phyloP scores from a whole-genome alignment of 2,888 invertebrate genomes.

The Ryuthela nishihirai region DNA sequence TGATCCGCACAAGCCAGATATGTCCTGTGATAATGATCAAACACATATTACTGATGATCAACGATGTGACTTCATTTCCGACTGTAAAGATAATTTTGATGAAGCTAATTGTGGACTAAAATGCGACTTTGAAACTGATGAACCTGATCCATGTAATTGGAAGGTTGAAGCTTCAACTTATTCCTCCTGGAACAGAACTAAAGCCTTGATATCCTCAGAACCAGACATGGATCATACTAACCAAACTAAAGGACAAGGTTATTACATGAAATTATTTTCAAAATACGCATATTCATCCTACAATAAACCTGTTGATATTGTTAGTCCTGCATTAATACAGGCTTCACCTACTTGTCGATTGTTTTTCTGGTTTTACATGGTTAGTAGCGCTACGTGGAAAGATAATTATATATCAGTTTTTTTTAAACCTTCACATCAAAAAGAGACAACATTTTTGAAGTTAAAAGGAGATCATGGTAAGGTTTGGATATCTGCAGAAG shows the following conservation, averaged over 20 bases:
- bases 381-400: too few species aligned
- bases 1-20: slow-evolving; percentile 11
- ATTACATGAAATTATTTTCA: slow-evolving; percentile 16
- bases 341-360: slow-evolving; percentile 26
- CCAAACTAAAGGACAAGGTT: slow-evolving; percentile 11
- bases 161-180: neutral
- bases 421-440: neutral
- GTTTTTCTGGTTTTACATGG: slow-evolving; percentile 36
- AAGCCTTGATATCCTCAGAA: slow-evolving; percentile 5
- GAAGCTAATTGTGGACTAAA: slow-evolving; percentile 29
- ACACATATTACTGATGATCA: slow-evolving; percentile 21
- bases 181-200: slow-evolving; percentile 12
- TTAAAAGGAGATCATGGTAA: neutral
- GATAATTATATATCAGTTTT: too few species aligned
- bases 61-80: slow-evolving; percentile 36
- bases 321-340: slow-evolving; percentile 25
- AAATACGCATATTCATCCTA: neutral
- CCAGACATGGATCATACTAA: slow-evolving; percentile 28
- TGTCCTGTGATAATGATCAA: slow-evolving; percentile 21
- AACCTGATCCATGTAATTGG: slow-evolving; percentile 31
- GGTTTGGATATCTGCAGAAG: slow-evolving; percentile 19
- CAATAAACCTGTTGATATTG: slow-evolving; percentile 3
- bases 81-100: slow-evolving; percentile 33
- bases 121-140: slow-evolving; percentile 33
- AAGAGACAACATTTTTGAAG: slow-evolving; percentile 2